These are phyloP conservation scores for Myoxocephalus aenaeus DNA, from an alignment of 2,797 vertebrate genomes.

Conservation along the genomic window DNA sequence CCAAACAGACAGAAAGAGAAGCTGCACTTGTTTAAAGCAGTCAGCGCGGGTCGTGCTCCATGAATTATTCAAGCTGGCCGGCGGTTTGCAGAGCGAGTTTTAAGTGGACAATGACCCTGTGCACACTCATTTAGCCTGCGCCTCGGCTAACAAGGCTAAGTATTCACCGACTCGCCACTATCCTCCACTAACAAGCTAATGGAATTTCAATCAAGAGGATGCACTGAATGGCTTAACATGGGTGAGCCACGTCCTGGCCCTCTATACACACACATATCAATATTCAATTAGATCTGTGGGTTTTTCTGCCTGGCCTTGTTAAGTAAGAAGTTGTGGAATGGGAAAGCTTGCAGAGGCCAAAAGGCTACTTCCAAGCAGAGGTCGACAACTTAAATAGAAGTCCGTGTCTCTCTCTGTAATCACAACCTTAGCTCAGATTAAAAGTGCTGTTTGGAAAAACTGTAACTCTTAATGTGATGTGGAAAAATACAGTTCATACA, in stretches of 20 bases:
- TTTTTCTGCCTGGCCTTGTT: conserved; percentile 75
- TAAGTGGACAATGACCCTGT: conserved; percentile 85
- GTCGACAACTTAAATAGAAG: conserved; percentile 62
- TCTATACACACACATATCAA: conserved; percentile 75
- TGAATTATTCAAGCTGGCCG: conserved; percentile 82
- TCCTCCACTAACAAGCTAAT: conserved; percentile 85
- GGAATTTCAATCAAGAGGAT: conserved; percentile 86
- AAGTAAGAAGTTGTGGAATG: conserved; percentile 74
- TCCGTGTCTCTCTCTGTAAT: conserved; percentile 61
- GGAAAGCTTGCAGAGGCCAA: conserved; percentile 68
- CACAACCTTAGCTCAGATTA: conserved; percentile 54
- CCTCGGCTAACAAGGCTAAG: conserved; percentile 83
- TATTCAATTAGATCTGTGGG: conserved; percentile 83
- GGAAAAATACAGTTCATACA: conserved; percentile 36
- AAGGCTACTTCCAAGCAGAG: conserved; percentile 61
- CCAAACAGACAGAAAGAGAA: conserved; percentile 77
- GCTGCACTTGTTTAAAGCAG: conserved; percentile 76
- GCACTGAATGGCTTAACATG: conserved; percentile 78
- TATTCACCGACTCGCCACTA: conserved; percentile 76
- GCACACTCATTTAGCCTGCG: conserved; percentile 82
- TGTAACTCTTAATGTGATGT: conserved; percentile 21
- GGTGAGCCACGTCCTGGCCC: conserved; percentile 63
- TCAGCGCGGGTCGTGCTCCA: conserved; percentile 73
- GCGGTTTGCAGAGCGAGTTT: conserved; percentile 77
- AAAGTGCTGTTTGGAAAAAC: conserved; percentile 34